Evolutionary conservation across 2,113 vertebrate genomes (phyloP).

Genomic region (western clawed frog (Xenopus tropicalis)): DNA sequence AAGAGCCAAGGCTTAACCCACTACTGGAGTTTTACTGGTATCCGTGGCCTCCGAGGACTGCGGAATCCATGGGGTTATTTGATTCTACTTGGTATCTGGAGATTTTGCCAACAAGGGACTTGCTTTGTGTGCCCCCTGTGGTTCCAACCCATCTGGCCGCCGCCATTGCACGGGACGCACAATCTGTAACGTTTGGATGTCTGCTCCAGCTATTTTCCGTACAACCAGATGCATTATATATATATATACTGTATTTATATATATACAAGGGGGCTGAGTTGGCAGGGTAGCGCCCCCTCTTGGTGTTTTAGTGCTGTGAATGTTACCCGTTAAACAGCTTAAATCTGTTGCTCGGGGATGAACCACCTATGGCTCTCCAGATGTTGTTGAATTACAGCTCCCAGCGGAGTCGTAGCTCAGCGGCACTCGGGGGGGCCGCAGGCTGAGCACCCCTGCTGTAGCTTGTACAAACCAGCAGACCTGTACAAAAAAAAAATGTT

Average conservation of each 20-base stretch:
- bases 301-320: conserved; percentile 30
- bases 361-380: background rate
- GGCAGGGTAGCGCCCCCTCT: background rate
- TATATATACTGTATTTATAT: no score
- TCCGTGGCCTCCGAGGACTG: background rate
- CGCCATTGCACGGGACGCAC: background rate
- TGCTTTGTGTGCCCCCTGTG: background rate
- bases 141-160: background rate
- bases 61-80: background rate
- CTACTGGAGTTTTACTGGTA: background rate
- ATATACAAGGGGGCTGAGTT: background rate
- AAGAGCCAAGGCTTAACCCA: background rate
- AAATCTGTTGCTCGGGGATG: background rate
- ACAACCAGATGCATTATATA: background rate
- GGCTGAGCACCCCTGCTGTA: background rate
- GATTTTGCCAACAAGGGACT: conserved; percentile 11
- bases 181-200: conserved; percentile 5
- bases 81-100: background rate
- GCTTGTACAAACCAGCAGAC: conserved; percentile 32
- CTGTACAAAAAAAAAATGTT: conserved; percentile 27
- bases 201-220: background rate
- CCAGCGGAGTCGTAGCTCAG: no score
- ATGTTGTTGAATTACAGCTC: background rate
- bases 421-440: no score
- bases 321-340: conserved; percentile 7